Evolutionary conservation across 30 jellyfish, hydroid and myxozoan genomes (phyloP).

Genomic region (Chrysaora quinquecirrha): DNA sequence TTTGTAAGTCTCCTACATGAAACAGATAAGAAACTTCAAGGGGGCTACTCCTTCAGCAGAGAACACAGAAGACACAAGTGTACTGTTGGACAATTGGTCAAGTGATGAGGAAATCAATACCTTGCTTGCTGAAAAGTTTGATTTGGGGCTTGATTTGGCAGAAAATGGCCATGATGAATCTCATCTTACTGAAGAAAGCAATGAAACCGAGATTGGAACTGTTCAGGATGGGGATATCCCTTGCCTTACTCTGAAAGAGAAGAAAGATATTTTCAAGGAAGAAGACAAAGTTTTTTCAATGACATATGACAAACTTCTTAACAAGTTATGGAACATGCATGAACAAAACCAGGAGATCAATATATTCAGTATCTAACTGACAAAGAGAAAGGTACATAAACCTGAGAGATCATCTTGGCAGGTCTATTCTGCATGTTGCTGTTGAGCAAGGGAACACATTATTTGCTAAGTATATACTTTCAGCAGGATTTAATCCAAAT

Average conservation of each 20-base stretch:
- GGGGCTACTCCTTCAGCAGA: constrained; percentile 17
- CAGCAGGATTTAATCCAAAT: constrained; percentile 7
- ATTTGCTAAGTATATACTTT: not conserved
- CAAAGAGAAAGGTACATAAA: constrained; percentile 5
- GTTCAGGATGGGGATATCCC: constrained; percentile 10
- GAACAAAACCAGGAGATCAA: constrained; percentile 5
- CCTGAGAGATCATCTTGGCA: constrained; percentile 13
- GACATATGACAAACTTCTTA: constrained; percentile 15
- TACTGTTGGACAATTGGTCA: not conserved
- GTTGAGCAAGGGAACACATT: constrained; percentile 21
- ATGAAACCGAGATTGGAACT: not conserved
- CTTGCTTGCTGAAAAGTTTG: not conserved
- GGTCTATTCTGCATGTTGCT: constrained; percentile 20
- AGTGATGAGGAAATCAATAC: constrained; percentile 5
- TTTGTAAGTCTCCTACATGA: constrained; percentile 1
- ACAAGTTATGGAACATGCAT: constrained; percentile 7
- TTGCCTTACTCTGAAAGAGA: constrained; percentile 16
- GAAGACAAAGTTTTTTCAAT: not conserved
- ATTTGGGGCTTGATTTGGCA: not conserved
- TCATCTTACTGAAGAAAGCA: not conserved
- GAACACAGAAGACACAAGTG: not conserved
- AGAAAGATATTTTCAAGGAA: constrained; percentile 1
- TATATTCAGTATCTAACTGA: constrained; percentile 5
- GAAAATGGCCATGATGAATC: constrained; percentile 9
- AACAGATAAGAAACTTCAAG: constrained; percentile 6